Evolutionary conservation across 2,797 vertebrate species (phyloP).

Genomic region (Anniella stebbinsi): DNA sequence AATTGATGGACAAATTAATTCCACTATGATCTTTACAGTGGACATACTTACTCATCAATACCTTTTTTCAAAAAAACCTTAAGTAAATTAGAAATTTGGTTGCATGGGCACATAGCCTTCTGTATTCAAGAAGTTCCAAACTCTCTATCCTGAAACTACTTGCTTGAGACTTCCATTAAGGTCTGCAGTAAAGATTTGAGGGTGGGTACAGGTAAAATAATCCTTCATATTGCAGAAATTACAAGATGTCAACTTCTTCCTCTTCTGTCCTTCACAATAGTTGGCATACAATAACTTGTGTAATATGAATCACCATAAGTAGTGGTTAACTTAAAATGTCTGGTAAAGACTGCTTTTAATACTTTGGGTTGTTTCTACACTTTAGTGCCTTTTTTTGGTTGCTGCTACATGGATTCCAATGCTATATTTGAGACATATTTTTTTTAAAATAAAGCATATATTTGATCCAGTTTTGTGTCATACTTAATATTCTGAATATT

Average conservation of each 20-base stretch:
- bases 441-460: constrained; percentile 64
- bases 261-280: background rate
- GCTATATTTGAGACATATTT: constrained; percentile 53
- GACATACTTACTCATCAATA: background rate
- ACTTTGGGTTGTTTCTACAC: constrained; percentile 50
- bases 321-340: constrained; percentile 10
- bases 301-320: constrained; percentile 18
- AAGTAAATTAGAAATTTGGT: background rate
- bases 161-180: background rate
- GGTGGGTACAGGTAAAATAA: background rate
- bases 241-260: background rate
- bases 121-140: constrained; percentile 17
- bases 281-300: constrained; percentile 8
- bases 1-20: constrained; percentile 5
- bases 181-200: constrained; percentile 37
- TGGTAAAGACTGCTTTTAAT: constrained; percentile 49
- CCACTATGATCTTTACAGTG: background rate
- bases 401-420: constrained; percentile 54
- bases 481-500: constrained; percentile 5
- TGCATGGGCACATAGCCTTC: constrained; percentile 31
- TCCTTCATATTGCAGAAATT: constrained; percentile 5
- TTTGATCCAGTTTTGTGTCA: constrained; percentile 35
- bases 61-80: background rate
- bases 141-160: background rate
- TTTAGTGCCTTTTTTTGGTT: constrained; percentile 63